Evolutionary conservation across 2,888 invertebrate species (phyloP).

Genomic region (Corythucha ciliata): DNA sequence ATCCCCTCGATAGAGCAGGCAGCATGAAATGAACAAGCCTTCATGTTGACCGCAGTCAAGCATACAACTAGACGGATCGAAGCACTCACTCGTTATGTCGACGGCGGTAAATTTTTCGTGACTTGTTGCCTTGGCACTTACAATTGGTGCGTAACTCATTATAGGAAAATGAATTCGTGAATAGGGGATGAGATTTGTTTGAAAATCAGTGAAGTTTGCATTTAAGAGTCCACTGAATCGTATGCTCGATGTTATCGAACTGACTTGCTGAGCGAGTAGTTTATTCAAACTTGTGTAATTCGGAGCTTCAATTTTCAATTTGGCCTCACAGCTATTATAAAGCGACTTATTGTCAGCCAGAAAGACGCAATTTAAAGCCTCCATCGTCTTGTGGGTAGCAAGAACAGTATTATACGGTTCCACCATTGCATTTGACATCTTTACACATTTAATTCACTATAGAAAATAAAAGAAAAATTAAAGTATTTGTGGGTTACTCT

Average conservation of each 20-base stretch:
- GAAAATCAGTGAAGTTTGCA: constrained; percentile 34
- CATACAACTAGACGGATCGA: constrained; percentile 84
- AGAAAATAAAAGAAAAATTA: neutral
- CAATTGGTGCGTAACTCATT: constrained; percentile 34
- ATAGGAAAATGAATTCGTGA: constrained; percentile 34
- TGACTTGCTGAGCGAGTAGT: constrained; percentile 50
- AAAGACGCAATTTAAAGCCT: constrained; percentile 82
- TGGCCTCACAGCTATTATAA: constrained; percentile 80
- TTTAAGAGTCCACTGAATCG: constrained; percentile 33
- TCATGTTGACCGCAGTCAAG: constrained; percentile 76
- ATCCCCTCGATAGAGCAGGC: constrained; percentile 77
- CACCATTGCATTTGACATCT: constrained; percentile 85
- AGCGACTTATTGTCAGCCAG: constrained; percentile 93
- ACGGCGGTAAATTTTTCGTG: constrained; percentile 30
- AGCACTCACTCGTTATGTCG: constrained; percentile 51
- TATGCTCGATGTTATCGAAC: constrained; percentile 33
- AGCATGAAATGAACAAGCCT: constrained; percentile 85
- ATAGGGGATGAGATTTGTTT: constrained; percentile 35
- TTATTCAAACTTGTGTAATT: constrained; percentile 76
- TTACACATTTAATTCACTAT: constrained; percentile 29
- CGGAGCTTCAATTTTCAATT: constrained; percentile 73
- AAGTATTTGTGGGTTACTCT: neutral
- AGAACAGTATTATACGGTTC: constrained; percentile 89
- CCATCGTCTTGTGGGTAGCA: constrained; percentile 80
- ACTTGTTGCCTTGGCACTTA: constrained; percentile 21